Evolutionary conservation across 2,797 vertebrate genomes (phyloP), one percentile per base, ranked within the genome.

Genomic region (Luscinia luscinia): DNA sequence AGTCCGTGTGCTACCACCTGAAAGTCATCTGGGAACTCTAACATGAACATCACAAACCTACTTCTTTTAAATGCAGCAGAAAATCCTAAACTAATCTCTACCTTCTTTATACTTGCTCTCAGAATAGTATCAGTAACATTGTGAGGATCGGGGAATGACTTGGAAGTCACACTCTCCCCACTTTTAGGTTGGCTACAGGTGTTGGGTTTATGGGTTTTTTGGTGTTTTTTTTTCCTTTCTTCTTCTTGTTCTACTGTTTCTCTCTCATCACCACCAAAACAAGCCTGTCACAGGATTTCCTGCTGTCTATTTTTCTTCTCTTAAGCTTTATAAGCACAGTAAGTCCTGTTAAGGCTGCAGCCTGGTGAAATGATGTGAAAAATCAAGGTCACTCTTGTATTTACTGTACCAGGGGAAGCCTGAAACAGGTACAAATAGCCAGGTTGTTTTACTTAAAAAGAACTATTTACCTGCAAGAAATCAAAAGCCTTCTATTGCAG

Each of bases 221-320:
- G 36, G 20, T 20, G 3, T 0, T 8, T 34, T 9, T 34, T 45
- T 69, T 55, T 4, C 21, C 15, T 76, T 32, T 17, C 20, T 59
- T 49, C 61, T 91, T 14, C 58, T 89, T n/a, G n/a, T n/a, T 52
- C n/a, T 77, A 18, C 40, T 40, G 12, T 51, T 19, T 90, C 52
- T 92, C 36, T 91, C 49, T 82, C 20, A 17, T 59, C 54, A 82
- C 64, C 70, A 85, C 81, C n/a, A 58, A 86, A 96, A 91, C 49
- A 78, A 83, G 79, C 28, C 27, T 88, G 74, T 92, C 66, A 69
- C 84, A 89, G 94, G 93, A 96, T 87, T 96, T 96, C 93, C 95
- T 96, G 94, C 81, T 87, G 32, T 63, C 67, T 93, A 0, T 86
- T 93, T 95, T 91, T 84, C 78, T 80, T 80, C 49, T 76, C 58